Evolutionary conservation across 2,888 invertebrate genomes (phyloP).

Genomic region (Eucriotettix oculatus): DNA sequence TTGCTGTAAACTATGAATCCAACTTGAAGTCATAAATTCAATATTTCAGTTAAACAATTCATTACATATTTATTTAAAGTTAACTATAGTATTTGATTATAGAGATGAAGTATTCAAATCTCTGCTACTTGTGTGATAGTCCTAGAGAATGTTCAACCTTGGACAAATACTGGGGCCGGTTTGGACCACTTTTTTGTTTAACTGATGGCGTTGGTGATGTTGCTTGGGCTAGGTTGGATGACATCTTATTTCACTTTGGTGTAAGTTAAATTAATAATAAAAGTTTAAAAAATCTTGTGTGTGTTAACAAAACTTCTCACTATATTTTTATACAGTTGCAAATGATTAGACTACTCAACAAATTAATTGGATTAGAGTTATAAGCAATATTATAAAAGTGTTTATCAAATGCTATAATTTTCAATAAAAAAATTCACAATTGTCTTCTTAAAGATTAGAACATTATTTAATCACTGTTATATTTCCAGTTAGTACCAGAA

Average conservation of each 20-base stretch:
- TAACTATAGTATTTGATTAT: conserved; percentile 10
- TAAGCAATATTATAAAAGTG: not conserved
- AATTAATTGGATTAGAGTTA: not conserved
- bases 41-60: too few species aligned
- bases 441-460: too few species aligned
- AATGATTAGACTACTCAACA: not conserved
- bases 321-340: not conserved
- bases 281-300: too few species aligned
- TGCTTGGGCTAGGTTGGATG: conserved; percentile 62
- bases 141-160: conserved; percentile 38
- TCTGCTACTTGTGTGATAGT: conserved; percentile 55
- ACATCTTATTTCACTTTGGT: conserved; percentile 47
- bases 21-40: too few species aligned
- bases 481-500: not conserved
- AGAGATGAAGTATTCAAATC: conserved; percentile 47
- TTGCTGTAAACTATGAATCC: too few species aligned
- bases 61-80: not conserved
- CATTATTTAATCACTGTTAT: too few species aligned
- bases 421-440: too few species aligned
- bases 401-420: too few species aligned
- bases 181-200: conserved; percentile 66
- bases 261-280: conserved; percentile 25
- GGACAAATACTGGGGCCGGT: conserved; percentile 71
- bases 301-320: too few species aligned
- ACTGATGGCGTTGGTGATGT: conserved; percentile 63